Percentiles rank a stretch among this genome's conserved stretches.
These are phyloP conservation scores for Pipistrellus nathusii DNA, from an alignment of 2,797 vertebrate species.

Conservation along the genomic window DNA sequence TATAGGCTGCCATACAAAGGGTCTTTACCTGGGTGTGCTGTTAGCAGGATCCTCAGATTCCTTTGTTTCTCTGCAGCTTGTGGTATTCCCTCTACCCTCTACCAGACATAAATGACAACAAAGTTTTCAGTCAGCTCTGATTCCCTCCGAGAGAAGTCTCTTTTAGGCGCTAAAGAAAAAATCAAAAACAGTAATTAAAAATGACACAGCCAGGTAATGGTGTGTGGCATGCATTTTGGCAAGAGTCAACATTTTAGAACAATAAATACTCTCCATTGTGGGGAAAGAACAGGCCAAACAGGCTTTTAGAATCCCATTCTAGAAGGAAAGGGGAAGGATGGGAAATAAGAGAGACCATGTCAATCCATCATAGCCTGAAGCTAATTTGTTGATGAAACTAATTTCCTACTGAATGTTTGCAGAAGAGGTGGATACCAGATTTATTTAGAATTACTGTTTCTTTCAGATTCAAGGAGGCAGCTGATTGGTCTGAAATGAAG, in stretches of 20 bases:
- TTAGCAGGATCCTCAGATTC: neutral
- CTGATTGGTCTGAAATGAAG: conserved; percentile 6
- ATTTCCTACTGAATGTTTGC: conserved; percentile 18
- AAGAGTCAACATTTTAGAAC: conserved; percentile 50
- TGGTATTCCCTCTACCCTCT: neutral
- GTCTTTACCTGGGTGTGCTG: neutral
- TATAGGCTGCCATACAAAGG: neutral
- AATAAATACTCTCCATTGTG: neutral
- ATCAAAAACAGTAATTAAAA: conserved; percentile 78
- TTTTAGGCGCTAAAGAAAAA: conserved; percentile 49
- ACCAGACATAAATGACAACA: neutral
- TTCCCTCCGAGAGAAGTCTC: conserved; percentile 49
- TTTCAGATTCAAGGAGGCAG: neutral
- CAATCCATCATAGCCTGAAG: neutral
- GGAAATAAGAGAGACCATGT: neutral
- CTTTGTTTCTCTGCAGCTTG: neutral
- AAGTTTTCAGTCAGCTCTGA: conserved; percentile 39
- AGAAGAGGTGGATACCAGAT: neutral
- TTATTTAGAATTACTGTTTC: neutral
- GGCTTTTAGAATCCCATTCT: conserved; percentile 24
- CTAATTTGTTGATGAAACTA: conserved; percentile 5
- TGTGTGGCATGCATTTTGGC: conserved; percentile 63
- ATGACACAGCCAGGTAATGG: conserved; percentile 41
- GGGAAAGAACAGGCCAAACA: conserved; percentile 40
- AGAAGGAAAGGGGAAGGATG: conserved; percentile 19